Percentiles rank a stretch among this genome's conserved stretches.
Evolutionary conservation across 2,888 invertebrate genomes (phyloP).

Genomic region (Agrotis ipsilon): DNA sequence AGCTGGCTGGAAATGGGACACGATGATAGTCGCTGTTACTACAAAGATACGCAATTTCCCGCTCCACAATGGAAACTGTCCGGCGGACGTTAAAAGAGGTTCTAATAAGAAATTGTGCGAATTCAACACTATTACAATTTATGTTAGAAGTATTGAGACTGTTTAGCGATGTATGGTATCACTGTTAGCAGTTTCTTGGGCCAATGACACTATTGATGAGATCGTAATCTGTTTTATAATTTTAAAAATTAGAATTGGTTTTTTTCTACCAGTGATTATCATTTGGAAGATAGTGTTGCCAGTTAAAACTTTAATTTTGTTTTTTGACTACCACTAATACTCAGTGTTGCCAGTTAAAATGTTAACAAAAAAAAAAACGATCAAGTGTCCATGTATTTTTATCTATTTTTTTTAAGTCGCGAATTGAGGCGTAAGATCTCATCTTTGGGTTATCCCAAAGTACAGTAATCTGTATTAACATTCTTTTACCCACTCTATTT

Average conservation of each 20-base stretch:
- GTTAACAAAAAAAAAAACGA: too few species aligned
- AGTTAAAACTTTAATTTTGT: too few species aligned
- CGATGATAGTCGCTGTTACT: conserved; percentile 34
- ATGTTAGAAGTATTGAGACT: conserved; percentile 4
- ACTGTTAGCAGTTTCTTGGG: neutral
- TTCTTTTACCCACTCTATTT: too few species aligned
- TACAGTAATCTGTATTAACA: too few species aligned
- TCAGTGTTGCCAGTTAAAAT: too few species aligned
- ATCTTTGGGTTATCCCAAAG: too few species aligned
- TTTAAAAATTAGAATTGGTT: neutral
- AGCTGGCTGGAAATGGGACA: conserved; percentile 51
- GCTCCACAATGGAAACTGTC: conserved; percentile 46
- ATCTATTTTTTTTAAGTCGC: too few species aligned
- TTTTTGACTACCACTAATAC: too few species aligned
- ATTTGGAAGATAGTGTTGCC: too few species aligned
- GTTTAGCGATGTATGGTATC: neutral
- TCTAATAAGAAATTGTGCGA: conserved; percentile 17
- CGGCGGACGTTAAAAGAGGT: conserved; percentile 27
- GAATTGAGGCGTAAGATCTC: too few species aligned
- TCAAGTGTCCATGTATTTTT: too few species aligned
- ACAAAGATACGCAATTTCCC: conserved; percentile 53
- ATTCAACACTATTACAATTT: conserved; percentile 13
- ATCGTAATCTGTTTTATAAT: neutral
- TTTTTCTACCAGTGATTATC: too few species aligned
- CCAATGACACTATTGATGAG: neutral